Base-by-base conservation (phyloP, 2,888 invertebrate species). In the Aporophyla nigra region DNA sequence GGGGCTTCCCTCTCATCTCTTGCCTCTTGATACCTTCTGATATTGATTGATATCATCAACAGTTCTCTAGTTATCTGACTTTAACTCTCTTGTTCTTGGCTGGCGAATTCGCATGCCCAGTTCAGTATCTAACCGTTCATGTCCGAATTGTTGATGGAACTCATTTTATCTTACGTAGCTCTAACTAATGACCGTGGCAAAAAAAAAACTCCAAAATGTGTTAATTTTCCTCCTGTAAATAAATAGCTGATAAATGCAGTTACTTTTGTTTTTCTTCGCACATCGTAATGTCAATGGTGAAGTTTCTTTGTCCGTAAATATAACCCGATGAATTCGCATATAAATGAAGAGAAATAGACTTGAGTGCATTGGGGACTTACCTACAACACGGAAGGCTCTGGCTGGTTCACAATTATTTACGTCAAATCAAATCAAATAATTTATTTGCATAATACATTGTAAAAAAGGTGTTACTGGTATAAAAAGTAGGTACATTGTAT, bases 271-370 rank as follows among this genome's bases (percentile, higher is more conserved):
- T 71, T 71, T 43, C n/a, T 61, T 62, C 43, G 40, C 21, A 40
- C 27, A 49, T 58, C 56, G 24, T 66, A 53, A 63, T 56, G 46
- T 51, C 51, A 73, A 67, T 49, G 27, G 12, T 56, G 53, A 51
- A 59, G 62, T 71, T 69, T 46, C 63, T 82, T 85, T 81, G 71
- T 85, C 19, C 51, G 56, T 75, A 54, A 80, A 74, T 84, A 80
- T 70, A 46, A 62, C 33, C 70, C 24, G 74, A 72, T 70, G n/a
- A 33, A 56, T 78, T 74, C 69, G 70, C 51, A 83, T 72, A 71
- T 54, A 54, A 65, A 73, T 85, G 51, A 82, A 56, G 67, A 80
- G 51, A 72, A 40, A 70, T 46, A 69, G 21, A 27, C 51, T 58
- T 53, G 27, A 74, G 53, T 59, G 27, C 75, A n/a, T 63, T 59